Conservation (phyloP, 2,113 vertebrate species). For the Taxidea taxus region DNA sequence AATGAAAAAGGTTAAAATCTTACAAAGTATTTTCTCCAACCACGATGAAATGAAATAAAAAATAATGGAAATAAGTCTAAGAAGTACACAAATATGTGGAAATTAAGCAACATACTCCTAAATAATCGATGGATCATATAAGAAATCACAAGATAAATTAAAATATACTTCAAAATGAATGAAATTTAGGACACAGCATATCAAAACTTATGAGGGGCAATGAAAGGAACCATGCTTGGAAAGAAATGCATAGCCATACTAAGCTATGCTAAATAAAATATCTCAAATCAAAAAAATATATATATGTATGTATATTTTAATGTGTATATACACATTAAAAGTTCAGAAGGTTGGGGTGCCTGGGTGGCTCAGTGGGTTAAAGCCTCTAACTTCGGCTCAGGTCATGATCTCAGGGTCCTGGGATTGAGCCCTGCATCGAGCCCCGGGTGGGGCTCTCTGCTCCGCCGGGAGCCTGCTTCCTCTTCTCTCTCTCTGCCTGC, state of each 20-base stretch:
- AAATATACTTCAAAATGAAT: background rate
- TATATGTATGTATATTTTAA: too few species aligned
- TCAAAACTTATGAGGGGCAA: background rate
- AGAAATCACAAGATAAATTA: background rate
- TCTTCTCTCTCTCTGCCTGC: too few species aligned
- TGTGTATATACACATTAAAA: background rate
- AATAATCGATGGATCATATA: background rate
- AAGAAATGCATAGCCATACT: background rate
- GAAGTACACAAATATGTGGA: background rate
- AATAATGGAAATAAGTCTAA: background rate
- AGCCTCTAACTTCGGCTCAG: too few species aligned
- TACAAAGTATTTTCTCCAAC: background rate
- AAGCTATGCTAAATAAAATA: background rate
- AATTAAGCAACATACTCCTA: background rate
- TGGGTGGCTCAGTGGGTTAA: too few species aligned
- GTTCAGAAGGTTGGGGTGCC: background rate
- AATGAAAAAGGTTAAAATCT: background rate
- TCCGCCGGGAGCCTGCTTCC: too few species aligned
- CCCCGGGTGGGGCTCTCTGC: too few species aligned
- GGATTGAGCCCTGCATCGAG: too few species aligned
- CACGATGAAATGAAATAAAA: background rate
- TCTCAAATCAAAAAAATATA: background rate
- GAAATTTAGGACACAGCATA: background rate
- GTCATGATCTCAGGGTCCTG: too few species aligned
- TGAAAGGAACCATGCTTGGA: background rate